Conservation (phyloP, 2,113 vertebrate genomes). For the Tachycineta bicolor region DNA sequence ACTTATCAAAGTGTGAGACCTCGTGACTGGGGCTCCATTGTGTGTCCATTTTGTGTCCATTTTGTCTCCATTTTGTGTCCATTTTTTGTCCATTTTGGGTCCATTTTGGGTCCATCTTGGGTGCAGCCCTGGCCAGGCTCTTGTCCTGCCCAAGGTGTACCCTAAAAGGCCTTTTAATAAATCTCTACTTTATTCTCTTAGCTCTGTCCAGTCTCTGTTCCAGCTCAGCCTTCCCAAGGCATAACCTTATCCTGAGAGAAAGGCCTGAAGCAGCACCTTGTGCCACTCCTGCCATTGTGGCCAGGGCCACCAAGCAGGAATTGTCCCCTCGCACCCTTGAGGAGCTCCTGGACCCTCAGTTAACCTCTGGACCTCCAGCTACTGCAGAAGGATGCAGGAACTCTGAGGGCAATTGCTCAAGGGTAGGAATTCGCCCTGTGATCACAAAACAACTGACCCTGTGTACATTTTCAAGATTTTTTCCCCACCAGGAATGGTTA, state of each 20-base stretch:
- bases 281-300: background rate
- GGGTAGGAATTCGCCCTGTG: background rate
- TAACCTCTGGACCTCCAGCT: slow-evolving; percentile 22
- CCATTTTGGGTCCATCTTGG: too few species aligned
- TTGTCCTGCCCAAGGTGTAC: background rate
- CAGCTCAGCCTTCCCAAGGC: background rate
- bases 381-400: background rate
- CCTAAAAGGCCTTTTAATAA: background rate
- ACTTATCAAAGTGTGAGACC: too few species aligned
- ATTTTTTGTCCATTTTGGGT: too few species aligned
- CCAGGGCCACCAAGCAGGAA: background rate
- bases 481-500: slow-evolving; percentile 38
- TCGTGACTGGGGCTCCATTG: too few species aligned
- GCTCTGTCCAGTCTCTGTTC: background rate
- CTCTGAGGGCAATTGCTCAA: background rate
- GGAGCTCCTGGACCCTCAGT: background rate
- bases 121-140: background rate
- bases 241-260: background rate
- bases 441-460: background rate
- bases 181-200: background rate
- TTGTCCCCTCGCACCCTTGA: background rate
- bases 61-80: too few species aligned
- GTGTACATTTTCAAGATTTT: background rate
- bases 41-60: too few species aligned
- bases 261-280: background rate